These are phyloP conservation scores for Poeciliopsis infans DNA, from an alignment of 2,797 vertebrate genomes.

Conservation along the genomic window DNA sequence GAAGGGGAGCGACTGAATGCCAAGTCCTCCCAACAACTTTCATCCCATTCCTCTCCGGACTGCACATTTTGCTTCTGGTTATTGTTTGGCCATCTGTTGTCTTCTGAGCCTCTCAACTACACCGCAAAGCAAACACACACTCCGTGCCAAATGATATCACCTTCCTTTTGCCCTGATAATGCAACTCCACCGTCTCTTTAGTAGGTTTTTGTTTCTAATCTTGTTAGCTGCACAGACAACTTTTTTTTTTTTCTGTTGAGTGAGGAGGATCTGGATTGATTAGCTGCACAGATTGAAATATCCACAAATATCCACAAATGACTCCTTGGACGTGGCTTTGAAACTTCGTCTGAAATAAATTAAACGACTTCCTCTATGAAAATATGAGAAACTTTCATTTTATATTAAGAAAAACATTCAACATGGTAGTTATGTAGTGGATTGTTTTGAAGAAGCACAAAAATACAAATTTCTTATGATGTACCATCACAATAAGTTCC, in stretches of 20 bases:
- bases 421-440: background rate
- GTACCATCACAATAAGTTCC: too few relatives aligned
- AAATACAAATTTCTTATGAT: background rate
- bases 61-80: slow-evolving; percentile 70
- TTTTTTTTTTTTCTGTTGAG: background rate
- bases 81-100: slow-evolving; percentile 81
- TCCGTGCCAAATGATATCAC: slow-evolving; percentile 62
- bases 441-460: background rate
- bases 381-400: background rate
- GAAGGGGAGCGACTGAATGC: slow-evolving; percentile 54
- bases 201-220: background rate
- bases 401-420: background rate
- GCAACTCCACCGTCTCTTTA: slow-evolving; percentile 42
- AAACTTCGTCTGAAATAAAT: background rate
- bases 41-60: slow-evolving; percentile 60
- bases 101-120: slow-evolving; percentile 50
- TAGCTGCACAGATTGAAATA: background rate
- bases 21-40: slow-evolving; percentile 69
- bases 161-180: slow-evolving; percentile 61
- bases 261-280: background rate
- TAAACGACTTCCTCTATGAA: background rate
- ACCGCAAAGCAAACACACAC: slow-evolving; percentile 60
- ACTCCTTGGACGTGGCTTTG: background rate
- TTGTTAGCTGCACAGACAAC: background rate
- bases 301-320: background rate